Base-by-base conservation (phyloP, 2,888 invertebrate species). In the Calameuta pallipes region DNA sequence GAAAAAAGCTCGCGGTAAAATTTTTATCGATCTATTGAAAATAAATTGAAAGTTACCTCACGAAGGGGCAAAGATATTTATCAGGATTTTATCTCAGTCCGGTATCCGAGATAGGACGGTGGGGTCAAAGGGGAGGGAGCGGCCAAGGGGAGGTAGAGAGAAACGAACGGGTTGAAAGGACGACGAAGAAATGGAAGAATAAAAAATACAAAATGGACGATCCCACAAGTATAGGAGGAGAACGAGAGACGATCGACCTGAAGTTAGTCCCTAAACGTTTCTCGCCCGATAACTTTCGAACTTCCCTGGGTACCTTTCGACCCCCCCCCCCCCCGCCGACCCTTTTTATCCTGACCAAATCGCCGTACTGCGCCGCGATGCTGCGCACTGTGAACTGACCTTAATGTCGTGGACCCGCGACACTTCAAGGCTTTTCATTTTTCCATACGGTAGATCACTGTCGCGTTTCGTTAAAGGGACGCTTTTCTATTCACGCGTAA, bases 371-470 rank as follows among this genome's bases (percentile, higher is more conserved):
- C 15, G 4, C 4, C 4, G 4, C 3, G 36, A 36, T 11, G 13
- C 37, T 13, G 1, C 15, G 37, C 1, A 15, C 41, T 0, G 15
- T 31, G 70, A 33, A 70, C 70, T 4, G 70, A 41, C 15, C 15
- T 6, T 41, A 41, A 41, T 41, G 15, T 1, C 41, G 41, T 4
- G 6, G 37, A 3, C 11, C 36, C 78, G 79, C 80, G 75, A 78
- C 79, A 79, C 79, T 81, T 81, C 78, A 81, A 76, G 82, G 78
- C 74, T 76, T 81, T 79, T 81, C 83, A 85, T 85, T 85, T 87
- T 85, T 82, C 80, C 82, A 79, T 79, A 68, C 82, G 81, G 82
- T 82, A 82, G 80, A 82, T 86, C 87, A 87, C 82, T 82, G 86
- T 87, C 86, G 83, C 76, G 83, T 85, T 82, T 82, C 81, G 82